phyloP scores from a whole-genome alignment of 2,113 vertebrate genomes.

The Acrocephalus kingi region DNA sequence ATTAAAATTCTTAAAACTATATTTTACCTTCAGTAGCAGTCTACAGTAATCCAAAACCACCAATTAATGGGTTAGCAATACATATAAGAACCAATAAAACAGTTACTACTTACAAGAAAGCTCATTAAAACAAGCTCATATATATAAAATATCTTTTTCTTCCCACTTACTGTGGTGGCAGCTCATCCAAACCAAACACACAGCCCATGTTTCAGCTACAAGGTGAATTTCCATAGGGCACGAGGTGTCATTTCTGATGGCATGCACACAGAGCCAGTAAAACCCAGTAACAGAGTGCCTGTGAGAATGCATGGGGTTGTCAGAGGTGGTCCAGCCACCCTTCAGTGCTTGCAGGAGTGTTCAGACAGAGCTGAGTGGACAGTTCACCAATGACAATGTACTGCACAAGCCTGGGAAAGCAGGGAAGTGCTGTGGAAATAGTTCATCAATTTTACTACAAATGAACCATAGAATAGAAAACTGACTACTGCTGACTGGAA shows the following conservation, averaged over 20 bases:
- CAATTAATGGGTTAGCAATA: not conserved
- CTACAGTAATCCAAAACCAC: not conserved
- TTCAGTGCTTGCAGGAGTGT: not conserved
- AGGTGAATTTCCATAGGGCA: not conserved
- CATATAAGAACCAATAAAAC: not conserved
- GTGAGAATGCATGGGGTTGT: not conserved
- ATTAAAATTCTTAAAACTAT: not conserved
- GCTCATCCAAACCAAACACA: not conserved
- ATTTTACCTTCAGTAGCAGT: not conserved
- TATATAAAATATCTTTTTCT: not conserved
- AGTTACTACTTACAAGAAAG: not conserved
- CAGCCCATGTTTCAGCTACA: not conserved
- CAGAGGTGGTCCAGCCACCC: not conserved
- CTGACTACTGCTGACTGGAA: not conserved
- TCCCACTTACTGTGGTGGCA: not conserved
- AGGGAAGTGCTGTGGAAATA: not conserved
- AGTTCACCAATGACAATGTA: not conserved
- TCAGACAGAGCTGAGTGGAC: not conserved
- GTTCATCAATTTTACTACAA: constrained; percentile 4
- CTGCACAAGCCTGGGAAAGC: not conserved
- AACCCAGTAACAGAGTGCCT: not conserved
- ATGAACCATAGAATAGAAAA: not conserved
- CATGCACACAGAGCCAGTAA: not conserved
- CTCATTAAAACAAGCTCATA: not conserved
- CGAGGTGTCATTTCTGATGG: not conserved